These are phyloP conservation scores for Planiliza haematocheilus DNA, from an alignment of 2,113 vertebrate genomes.

Conservation along the genomic window DNA sequence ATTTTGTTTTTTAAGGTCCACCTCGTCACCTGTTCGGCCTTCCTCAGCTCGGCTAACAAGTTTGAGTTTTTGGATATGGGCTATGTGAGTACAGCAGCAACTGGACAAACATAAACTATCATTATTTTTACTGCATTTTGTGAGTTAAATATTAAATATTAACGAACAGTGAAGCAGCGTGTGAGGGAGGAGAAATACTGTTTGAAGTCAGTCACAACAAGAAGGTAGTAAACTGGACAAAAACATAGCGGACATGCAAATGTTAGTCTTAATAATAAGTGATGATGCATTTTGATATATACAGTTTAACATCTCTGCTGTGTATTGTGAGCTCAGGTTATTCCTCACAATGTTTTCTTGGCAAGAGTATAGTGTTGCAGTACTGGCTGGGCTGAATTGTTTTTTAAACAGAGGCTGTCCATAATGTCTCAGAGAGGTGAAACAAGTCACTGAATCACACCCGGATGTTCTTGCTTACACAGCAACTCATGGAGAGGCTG, in stretches of 20 bases:
- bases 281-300: no score
- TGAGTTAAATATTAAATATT: background rate
- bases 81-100: conserved; percentile 86
- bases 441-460: conserved; percentile 49
- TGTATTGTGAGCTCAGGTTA: background rate
- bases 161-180: background rate
- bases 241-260: no score
- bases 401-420: conserved; percentile 29
- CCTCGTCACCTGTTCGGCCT: conserved; percentile 92
- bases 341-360: conserved; percentile 7
- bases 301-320: background rate
- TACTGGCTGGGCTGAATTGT: conserved; percentile 12
- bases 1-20: conserved; percentile 82
- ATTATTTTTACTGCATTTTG: background rate
- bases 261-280: no score
- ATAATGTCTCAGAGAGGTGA: conserved; percentile 22
- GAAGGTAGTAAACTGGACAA: no score
- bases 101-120: background rate
- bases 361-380: conserved; percentile 6
- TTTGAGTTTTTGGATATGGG: conserved; percentile 94
- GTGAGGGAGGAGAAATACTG: no score
- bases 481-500: conserved; percentile 94
- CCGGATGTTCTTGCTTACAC: conserved; percentile 52
- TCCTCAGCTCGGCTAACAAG: conserved; percentile 93
- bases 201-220: no score